Conservation (phyloP, 2,113 vertebrate species). For the Limnothrissa miodon region DNA sequence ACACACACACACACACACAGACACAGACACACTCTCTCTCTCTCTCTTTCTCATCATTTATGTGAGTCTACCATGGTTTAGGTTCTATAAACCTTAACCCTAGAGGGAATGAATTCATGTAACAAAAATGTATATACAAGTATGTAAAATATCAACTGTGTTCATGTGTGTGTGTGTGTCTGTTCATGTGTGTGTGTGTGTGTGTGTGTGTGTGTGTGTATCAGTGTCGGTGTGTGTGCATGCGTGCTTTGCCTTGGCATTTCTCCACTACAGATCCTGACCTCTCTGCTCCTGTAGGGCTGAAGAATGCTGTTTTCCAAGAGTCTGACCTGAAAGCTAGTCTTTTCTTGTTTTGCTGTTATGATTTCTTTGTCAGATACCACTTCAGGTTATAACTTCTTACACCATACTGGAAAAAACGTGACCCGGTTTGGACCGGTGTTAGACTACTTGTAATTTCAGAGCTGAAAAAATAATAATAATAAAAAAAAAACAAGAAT, state of each 20-base stretch:
- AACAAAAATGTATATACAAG: background rate
- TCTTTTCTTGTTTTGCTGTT: background rate
- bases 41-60: slow-evolving; percentile 6
- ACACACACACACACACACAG: slow-evolving; percentile 47
- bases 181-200: slow-evolving; percentile 20
- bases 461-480: background rate
- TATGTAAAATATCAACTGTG: background rate
- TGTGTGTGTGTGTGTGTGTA: slow-evolving; percentile 19
- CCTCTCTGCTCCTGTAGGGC: background rate
- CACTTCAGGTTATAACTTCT: background rate
- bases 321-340: background rate
- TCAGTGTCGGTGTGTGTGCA: slow-evolving; percentile 22
- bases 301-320: background rate
- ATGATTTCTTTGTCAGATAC: background rate
- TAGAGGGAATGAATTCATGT: background rate
- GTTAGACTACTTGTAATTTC: background rate
- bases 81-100: background rate
- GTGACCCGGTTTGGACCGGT: background rate
- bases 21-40: background rate
- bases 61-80: background rate
- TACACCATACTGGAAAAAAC: background rate
- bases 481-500: background rate
- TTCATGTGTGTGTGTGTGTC: background rate
- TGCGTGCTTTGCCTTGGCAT: slow-evolving; percentile 1
- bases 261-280: background rate